These are phyloP conservation scores for Osmoderma eremita DNA, from an alignment of 2,888 invertebrate genomes.

Conservation along the genomic window DNA sequence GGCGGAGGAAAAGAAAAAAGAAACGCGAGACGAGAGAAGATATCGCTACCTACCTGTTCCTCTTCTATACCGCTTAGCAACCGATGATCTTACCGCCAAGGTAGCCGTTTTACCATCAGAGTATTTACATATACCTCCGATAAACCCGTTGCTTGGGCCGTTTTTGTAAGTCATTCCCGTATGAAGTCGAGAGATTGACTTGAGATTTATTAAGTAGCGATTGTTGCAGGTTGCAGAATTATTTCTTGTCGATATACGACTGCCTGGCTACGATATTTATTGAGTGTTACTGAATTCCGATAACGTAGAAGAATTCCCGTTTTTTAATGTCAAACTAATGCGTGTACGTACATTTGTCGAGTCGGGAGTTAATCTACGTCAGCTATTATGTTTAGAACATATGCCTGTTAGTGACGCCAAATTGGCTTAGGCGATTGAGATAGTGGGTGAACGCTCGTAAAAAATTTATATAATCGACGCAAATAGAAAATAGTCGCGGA, in stretches of 20 bases:
- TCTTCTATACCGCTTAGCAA: conserved; percentile 20
- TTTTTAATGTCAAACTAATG: not conserved
- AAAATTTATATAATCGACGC: conserved; percentile 19
- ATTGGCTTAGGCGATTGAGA: conserved; percentile 23
- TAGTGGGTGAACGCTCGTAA: conserved; percentile 33
- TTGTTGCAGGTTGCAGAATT: conserved; percentile 10
- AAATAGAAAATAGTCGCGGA: conserved; percentile 15
- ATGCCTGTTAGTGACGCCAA: conserved; percentile 29
- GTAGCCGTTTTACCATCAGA: conserved; percentile 26
- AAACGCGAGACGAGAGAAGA: conserved; percentile 11
- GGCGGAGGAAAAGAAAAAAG: not conserved
- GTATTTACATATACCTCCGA: conserved; percentile 30
- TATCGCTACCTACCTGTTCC: conserved; percentile 23
- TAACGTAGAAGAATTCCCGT: too few relatives aligned
- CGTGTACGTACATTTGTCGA: not conserved
- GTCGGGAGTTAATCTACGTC: conserved; percentile 9
- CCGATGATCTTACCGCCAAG: conserved; percentile 5
- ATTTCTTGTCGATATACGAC: not conserved
- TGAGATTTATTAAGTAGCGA: conserved; percentile 29
- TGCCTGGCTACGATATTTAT: conserved; percentile 23
- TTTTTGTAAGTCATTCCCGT: conserved; percentile 33
- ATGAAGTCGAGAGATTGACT: conserved; percentile 31
- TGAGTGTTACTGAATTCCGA: not conserved
- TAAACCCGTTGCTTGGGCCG: conserved; percentile 26
- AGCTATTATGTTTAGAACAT: conserved; percentile 2